A percentile compares a stretch with the other conserved stretches of the same genome.
phyloP scores from a whole-genome alignment of 2,888 invertebrate genomes.

The Melieria picta region DNA sequence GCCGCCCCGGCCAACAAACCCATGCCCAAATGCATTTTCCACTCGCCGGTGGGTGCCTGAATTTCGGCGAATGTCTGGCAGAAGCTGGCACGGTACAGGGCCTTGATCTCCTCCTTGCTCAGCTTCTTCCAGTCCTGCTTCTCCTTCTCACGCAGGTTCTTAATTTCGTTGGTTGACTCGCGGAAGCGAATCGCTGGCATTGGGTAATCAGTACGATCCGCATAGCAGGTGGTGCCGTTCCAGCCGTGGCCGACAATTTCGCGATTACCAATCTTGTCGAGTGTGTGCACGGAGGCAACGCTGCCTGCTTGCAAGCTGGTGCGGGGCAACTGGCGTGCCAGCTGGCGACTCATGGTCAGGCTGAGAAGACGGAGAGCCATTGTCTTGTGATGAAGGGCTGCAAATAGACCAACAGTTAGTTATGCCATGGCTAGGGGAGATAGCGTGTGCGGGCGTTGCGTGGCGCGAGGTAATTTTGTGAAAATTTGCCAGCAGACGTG shows the following conservation, averaged over 20 bases:
- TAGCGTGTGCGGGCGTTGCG: not conserved
- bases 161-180: constrained; percentile 80
- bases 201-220: constrained; percentile 84
- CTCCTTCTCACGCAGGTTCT: constrained; percentile 87
- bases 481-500: not conserved
- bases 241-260: constrained; percentile 92
- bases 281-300: constrained; percentile 59
- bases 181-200: constrained; percentile 88
- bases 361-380: constrained; percentile 62
- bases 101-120: constrained; percentile 91
- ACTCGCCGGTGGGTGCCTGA: constrained; percentile 65
- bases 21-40: constrained; percentile 70
- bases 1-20: constrained; percentile 50
- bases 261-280: constrained; percentile 78
- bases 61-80: constrained; percentile 95
- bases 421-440: not conserved
- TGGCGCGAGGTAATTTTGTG: no score
- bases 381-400: not conserved
- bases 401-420: not conserved
- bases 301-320: constrained; percentile 54
- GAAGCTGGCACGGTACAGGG: constrained; percentile 90
- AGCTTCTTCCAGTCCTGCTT: constrained; percentile 97
- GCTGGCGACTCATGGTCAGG: constrained; percentile 55
- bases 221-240: constrained; percentile 83
- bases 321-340: constrained; percentile 53